Conservation (phyloP, 2,113 vertebrate genomes). For the Sterna hirundo region DNA sequence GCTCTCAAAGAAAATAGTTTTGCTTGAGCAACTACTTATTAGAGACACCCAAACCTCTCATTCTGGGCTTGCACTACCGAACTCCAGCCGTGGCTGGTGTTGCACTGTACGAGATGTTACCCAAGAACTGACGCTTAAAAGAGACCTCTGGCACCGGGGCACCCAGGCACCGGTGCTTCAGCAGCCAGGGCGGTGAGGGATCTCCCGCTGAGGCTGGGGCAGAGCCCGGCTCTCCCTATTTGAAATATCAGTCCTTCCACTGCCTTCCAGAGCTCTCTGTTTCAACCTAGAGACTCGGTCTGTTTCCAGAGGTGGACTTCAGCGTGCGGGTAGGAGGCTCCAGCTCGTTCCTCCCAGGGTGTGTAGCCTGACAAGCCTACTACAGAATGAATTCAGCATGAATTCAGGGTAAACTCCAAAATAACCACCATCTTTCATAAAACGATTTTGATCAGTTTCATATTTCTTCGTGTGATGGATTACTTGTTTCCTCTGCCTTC, state of each 20-base stretch:
- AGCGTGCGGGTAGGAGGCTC: background rate
- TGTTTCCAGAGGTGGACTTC: background rate
- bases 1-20: background rate
- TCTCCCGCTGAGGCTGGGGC: too few species aligned
- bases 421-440: background rate
- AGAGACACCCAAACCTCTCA: background rate
- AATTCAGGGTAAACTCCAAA: background rate
- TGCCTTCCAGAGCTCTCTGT: background rate
- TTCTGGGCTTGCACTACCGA: background rate
- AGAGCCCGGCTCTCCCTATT: background rate
- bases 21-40: background rate
- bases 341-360: background rate
- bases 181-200: background rate
- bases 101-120: background rate
- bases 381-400: background rate
- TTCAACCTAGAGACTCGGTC: background rate
- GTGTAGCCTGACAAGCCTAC: too few species aligned
- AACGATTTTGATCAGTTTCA: background rate
- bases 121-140: too few species aligned
- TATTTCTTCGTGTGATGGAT: background rate
- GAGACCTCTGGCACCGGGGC: background rate
- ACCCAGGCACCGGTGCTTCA: accelerated
- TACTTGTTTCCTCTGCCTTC: background rate
- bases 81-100: background rate
- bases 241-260: background rate